These are phyloP conservation scores for Parambassis ranga DNA, from an alignment of 2,797 vertebrate genomes.

Conservation along the genomic window DNA sequence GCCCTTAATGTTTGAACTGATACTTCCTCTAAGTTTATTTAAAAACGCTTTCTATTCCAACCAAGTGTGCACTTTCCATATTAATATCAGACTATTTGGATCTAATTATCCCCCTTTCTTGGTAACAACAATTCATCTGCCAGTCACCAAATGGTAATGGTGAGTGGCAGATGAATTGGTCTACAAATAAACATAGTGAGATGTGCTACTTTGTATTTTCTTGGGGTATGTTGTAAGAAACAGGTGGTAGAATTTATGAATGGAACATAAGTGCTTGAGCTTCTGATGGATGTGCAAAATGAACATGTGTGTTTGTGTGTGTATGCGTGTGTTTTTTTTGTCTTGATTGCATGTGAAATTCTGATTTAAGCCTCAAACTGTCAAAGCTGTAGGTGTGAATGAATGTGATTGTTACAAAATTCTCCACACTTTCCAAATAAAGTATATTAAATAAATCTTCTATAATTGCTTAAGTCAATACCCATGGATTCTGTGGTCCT, in stretches of 20 bases:
- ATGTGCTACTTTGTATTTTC: conserved; percentile 3
- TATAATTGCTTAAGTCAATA: conserved; percentile 38
- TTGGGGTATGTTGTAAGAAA: background rate
- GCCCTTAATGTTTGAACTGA: conserved; percentile 1
- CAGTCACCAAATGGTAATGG: no score
- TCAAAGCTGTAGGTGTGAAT: background rate
- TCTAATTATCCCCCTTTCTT: conserved; percentile 37
- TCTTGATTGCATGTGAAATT: background rate
- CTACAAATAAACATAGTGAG: no score
- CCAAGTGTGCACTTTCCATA: conserved; percentile 7
- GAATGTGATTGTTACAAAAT: no score
- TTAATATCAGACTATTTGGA: conserved; percentile 7
- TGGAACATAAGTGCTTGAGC: background rate
- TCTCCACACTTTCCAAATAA: no score
- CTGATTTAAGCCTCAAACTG: background rate
- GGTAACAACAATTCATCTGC: conserved; percentile 15
- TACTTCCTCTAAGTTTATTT: no score
- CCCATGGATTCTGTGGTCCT: conserved; percentile 36
- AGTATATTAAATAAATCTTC: no score
- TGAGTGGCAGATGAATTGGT: conserved; percentile 20
- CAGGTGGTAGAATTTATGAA: conserved; percentile 3
- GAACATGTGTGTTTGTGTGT: no score
- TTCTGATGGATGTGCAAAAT: background rate
- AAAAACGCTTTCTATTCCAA: no score
- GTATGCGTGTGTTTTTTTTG: background rate